These are phyloP conservation scores for Parnassius glacialis DNA, from an alignment of 2,888 invertebrate species.

Conservation along the genomic window DNA sequence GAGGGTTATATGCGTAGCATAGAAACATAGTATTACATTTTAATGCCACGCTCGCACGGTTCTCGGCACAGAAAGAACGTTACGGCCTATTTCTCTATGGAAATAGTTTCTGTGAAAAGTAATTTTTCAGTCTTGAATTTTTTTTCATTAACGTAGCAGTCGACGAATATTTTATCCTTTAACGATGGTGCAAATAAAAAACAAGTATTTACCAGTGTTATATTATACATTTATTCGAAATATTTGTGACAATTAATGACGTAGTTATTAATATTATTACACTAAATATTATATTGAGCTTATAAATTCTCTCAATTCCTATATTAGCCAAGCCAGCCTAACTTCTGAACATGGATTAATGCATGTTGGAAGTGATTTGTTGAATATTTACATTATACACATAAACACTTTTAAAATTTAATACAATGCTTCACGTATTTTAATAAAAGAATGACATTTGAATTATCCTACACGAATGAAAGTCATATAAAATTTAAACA, in stretches of 20 bases:
- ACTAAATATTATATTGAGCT: constrained; percentile 71
- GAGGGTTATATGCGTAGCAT: background rate
- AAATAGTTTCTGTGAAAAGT: constrained; percentile 54
- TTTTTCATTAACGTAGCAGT: constrained; percentile 5
- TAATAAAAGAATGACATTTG: constrained; percentile 5
- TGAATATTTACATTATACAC: constrained; percentile 50
- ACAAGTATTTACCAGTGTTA: constrained; percentile 48
- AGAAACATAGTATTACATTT: background rate
- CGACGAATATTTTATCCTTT: background rate
- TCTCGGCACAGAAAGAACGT: constrained; percentile 37
- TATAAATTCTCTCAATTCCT: constrained; percentile 77
- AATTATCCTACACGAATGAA: constrained; percentile 21
- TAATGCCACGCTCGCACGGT: constrained; percentile 53
- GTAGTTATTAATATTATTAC: constrained; percentile 63
- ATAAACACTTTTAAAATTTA: constrained; percentile 33
- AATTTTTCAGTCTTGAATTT: constrained; percentile 17
- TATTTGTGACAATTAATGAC: constrained; percentile 74
- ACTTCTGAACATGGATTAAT: constrained; percentile 45
- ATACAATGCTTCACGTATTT: constrained; percentile 24
- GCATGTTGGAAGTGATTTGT: constrained; percentile 42
- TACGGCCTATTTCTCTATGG: constrained; percentile 67
- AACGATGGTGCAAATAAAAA: constrained; percentile 33
- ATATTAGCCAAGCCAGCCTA: constrained; percentile 67
- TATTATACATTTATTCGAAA: constrained; percentile 60
- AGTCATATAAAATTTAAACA: background rate